Base-by-base conservation (phyloP, 2,888 invertebrate species). In the Dasysyrphus albostriatus region DNA sequence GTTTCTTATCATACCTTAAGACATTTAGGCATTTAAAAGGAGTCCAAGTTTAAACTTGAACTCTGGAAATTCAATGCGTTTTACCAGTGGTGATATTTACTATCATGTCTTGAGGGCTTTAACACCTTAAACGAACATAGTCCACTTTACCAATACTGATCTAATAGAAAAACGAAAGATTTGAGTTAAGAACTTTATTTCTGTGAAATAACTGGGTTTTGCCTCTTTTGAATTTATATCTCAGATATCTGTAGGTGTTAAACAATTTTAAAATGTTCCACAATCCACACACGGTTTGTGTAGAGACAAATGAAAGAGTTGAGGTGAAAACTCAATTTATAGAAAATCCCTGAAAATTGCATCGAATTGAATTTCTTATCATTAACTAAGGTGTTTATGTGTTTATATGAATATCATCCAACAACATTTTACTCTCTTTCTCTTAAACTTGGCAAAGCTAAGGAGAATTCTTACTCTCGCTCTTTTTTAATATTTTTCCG, bases 401-500 rank as follows among this genome's bases (percentile, higher is more conserved):
- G 24, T 24, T 37, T 24, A 2, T 12, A 54, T 54, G 29, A 24
- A 24, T 42, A n/a, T 9, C n/a, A 44, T 85, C 81, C 81, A n/a
- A 81, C 81, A 70, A 9, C 5, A 42, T 4, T 0, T 9, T 1
- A 0, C 19, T 61, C 61, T 61, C 39, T 39, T 8, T 83, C 82
- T 87, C 85, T 87, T 78, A 77, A 87, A 73, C 77, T 29, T 78
- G 74, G 63, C 39, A 63, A 16, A 12, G 47, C 7, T 2, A n/a
- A 24, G 2, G 34, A 24, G 16, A 19, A 3, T 2, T 5, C 34
- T 32, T 6, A 12, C 7, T 58, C 10, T 67, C n/a, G 42, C 59
- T 49, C 75, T 76, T 12, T 16, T 51, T 49, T 49, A 79, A 58
- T 70, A 70, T 87, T 54, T 85, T 73, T 77, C 63, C 78, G 87